Evolutionary conservation across 2,888 invertebrate genomes (phyloP), one percentile per base, ranked within the genome.

Genomic region (Luperina testacea): DNA sequence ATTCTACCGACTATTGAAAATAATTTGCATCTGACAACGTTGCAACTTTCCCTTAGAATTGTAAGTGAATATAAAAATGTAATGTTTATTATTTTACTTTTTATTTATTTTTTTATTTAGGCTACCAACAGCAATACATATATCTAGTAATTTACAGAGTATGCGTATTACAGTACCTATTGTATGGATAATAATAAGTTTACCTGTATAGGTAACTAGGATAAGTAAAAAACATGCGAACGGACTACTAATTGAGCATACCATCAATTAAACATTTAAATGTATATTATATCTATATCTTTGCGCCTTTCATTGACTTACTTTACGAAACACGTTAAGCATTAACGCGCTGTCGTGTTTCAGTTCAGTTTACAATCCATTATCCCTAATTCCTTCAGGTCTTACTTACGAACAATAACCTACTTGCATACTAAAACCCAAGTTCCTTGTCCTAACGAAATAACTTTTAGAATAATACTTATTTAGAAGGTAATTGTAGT

Each of bases 401-500:
- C 6, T 9, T 24, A 71, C 68, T 27, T 15, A n/a, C 8, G 24
- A 45, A 48, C 45, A 27, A 53, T 71, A 83, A 78, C 79, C 71
- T 48, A 80, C 32, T 68, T 80, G 9, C 48, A 75, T 81, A 53
- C 5, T 51, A 48, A 45, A 63, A 32, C 51, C 3, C 1, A 71
- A 59, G 77, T 72, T 77, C 68, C 57, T 70, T 81, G 70, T 85
- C n/a, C 73, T 63, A 73, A 68, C 45, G 57, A 77, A 51, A 69
- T 38, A 45, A 51, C 32, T 57, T 74, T 61, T 24, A 72, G 7
- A 76, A 75, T 32, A 53, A 61, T 69, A 72, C 57, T 74, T 76
- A 85, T 61, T 86, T 67, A 73, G 13, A 75, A 76, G 38, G 78
- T 67, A 74, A 71, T 73, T 77, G 45, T 61, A 53, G 32, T 80